Percentiles rank a stretch among this genome's conserved stretches.
phyloP scores from a whole-genome alignment of 2,113 vertebrate species.

The Osmerus eperlanus region DNA sequence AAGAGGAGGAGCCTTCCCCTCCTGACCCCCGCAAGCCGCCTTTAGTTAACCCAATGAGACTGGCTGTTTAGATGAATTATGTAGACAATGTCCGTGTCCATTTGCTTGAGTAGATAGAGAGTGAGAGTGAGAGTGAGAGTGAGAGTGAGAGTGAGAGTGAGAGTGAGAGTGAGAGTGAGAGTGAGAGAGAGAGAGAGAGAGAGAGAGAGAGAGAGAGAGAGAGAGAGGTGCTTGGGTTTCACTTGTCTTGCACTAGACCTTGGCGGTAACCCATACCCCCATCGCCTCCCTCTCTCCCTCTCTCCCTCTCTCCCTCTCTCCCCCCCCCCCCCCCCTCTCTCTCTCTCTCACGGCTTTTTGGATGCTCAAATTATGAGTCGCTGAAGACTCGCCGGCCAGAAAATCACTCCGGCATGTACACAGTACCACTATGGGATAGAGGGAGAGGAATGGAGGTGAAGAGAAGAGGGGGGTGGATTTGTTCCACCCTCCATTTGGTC shows the following conservation, averaged over 20 bases:
- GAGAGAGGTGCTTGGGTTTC: conserved; percentile 63
- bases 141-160: conserved; percentile 9
- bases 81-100: conserved; percentile 73
- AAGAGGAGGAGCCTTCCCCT: conserved; percentile 45
- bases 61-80: conserved; percentile 73
- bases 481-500: conserved; percentile 44
- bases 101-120: conserved; percentile 57
- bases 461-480: conserved; percentile 51
- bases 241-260: conserved; percentile 62
- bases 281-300: conserved; percentile 59
- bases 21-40: conserved; percentile 45
- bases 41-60: conserved; percentile 66
- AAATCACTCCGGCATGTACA: conserved; percentile 70
- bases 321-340: neutral
- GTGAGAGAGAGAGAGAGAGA: conserved; percentile 7
- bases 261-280: conserved; percentile 59
- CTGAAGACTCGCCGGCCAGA: conserved; percentile 75
- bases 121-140: neutral
- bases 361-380: conserved; percentile 76
- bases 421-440: conserved; percentile 32
- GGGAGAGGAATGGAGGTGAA: conserved; percentile 27
- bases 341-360: conserved; percentile 71
- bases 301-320: conserved; percentile 58
- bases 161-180: neutral
- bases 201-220: neutral